Percentiles rank a stretch among this genome's conserved stretches.
phyloP scores from a whole-genome alignment of 2,888 invertebrate genomes.

The Pinctada fucata region DNA sequence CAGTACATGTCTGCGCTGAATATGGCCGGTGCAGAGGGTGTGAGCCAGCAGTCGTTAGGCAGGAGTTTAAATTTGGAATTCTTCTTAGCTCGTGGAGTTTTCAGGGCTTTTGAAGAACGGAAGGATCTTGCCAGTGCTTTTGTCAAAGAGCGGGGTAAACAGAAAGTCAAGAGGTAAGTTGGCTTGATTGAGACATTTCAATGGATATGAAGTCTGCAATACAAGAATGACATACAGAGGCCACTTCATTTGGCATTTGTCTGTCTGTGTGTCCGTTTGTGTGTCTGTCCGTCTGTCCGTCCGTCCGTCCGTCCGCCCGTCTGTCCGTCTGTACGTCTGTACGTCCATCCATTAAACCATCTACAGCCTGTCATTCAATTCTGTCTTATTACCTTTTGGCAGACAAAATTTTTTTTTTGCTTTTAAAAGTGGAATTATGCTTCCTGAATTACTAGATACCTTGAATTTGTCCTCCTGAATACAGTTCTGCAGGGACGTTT shows the following conservation, averaged over 20 bases:
- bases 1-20: constrained; percentile 80
- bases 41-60: constrained; percentile 77
- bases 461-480: too few species aligned
- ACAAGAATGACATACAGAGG: too few species aligned
- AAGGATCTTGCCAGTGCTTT: constrained; percentile 25
- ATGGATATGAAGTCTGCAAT: too few species aligned
- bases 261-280: neutral
- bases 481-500: too few species aligned
- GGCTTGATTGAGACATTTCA: neutral
- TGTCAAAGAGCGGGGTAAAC: constrained; percentile 33
- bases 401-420: too few species aligned
- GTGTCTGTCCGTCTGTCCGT: neutral
- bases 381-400: too few species aligned
- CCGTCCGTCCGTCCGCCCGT: neutral
- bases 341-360: neutral
- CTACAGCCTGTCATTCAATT: neutral
- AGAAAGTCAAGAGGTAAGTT: constrained; percentile 45
- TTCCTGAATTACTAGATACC: too few species aligned
- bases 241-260: neutral
- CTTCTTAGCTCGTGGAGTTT: constrained; percentile 53
- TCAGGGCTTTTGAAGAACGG: constrained; percentile 19
- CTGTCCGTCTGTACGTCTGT: neutral
- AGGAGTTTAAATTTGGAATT: constrained; percentile 44
- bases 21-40: constrained; percentile 79
- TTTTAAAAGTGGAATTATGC: too few species aligned